A percentile compares a stretch with the other conserved stretches of the same genome.
Conservation (phyloP, 2,113 vertebrate genomes). For the Dasyurus viverrinus region DNA sequence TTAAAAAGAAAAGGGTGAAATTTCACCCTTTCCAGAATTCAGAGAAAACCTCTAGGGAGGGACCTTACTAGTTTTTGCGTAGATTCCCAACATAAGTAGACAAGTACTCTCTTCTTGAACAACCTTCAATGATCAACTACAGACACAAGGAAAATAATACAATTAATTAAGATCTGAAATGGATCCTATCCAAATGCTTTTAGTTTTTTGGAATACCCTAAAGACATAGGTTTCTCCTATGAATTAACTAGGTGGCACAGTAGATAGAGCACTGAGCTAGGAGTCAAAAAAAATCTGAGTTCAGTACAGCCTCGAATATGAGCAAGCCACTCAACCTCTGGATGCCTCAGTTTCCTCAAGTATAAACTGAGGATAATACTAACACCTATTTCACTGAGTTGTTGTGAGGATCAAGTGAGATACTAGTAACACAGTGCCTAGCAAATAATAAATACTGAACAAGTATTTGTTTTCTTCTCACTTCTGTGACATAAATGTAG, state of each 20-base stretch:
- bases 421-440: not conserved
- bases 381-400: not conserved
- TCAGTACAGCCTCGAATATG: not conserved
- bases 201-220: not conserved
- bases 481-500: not conserved
- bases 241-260: not conserved
- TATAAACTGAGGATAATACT: not conserved
- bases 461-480: not conserved
- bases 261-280: not conserved
- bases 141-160: not conserved
- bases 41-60: not conserved
- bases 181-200: not conserved
- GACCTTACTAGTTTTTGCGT: no score
- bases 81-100: not conserved
- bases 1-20: not conserved
- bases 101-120: not conserved
- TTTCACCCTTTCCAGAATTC: not conserved
- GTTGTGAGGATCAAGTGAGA: not conserved
- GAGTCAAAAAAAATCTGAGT: not conserved
- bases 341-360: no score
- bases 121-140: not conserved
- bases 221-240: no score
- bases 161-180: conserved; percentile 5
- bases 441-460: not conserved
- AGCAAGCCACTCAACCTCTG: not conserved